A percentile compares a stretch with the other conserved stretches of the same genome.
phyloP scores from a whole-genome alignment of 30 jellyfish, hydroid and myxozoan genomes.

The Aurelia aurita complex sp. Pacific region DNA sequence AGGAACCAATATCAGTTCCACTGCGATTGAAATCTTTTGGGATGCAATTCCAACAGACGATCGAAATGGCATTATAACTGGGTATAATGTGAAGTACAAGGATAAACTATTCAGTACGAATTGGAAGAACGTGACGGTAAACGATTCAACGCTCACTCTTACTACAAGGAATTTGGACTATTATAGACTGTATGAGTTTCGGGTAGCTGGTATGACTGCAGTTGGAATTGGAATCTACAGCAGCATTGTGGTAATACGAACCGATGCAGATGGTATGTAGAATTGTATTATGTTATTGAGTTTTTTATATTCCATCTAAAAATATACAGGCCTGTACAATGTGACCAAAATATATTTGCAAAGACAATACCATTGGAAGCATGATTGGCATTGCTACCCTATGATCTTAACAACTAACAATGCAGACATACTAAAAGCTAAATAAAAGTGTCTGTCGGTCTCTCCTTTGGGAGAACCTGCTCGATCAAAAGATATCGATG shows the following conservation, averaged over 20 bases:
- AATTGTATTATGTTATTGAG: too few species aligned
- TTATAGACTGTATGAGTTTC: constrained; percentile 1
- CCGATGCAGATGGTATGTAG: constrained; percentile 31
- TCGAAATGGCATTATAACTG: constrained; percentile 27
- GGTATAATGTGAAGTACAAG: constrained; percentile 1
- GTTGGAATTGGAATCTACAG: constrained; percentile 27
- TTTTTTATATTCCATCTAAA: too few species aligned
- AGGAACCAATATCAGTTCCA: constrained; percentile 38
- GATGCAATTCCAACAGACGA: constrained; percentile 36
- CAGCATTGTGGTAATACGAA: constrained; percentile 4
- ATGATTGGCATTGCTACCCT: too few species aligned
- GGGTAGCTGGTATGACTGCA: constrained; percentile 6
- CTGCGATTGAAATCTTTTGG: constrained; percentile 43
- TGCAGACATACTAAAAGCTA: too few species aligned
- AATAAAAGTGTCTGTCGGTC: too few species aligned
- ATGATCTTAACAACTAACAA: too few species aligned
- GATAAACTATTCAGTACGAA: too few species aligned
- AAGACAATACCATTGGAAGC: too few species aligned
- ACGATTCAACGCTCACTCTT: background rate
- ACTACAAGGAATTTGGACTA: background rate
- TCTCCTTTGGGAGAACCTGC: too few species aligned
- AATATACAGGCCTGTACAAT: too few species aligned
- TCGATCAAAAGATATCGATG: too few species aligned
- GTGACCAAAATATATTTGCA: too few species aligned
- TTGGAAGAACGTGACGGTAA: constrained; percentile 5